Base-by-base conservation (phyloP, 2,888 invertebrate genomes). In the Stramonita haemastoma region DNA sequence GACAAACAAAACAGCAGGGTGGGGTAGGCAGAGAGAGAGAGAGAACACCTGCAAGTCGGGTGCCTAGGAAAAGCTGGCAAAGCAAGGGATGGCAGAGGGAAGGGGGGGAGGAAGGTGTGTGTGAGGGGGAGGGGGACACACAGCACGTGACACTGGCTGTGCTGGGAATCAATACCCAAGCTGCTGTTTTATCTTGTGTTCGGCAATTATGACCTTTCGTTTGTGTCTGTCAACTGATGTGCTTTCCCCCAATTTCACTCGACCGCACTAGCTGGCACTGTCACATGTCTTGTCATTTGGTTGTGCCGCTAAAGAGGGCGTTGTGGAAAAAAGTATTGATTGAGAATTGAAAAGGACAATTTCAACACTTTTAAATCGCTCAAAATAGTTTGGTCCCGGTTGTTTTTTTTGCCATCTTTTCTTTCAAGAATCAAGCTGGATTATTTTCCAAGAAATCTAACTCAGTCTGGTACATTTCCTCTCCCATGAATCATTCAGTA, bases 111-210 rank as follows among this genome's bases (percentile, higher is more conserved):
- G 46, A 46, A 46, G 84, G 84, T 84, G 77, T 77, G 77, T 46
- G 46, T 46, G 46, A 46, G 46, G 46, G 46, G 26, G 36, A 15
- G 73, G 46, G 46, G 46, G 87, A 32, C n/a, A 32, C n/a, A 32
- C 70, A 70, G 73, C 87, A 87, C 87, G 73, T 87, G 73, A 87
- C 60, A 22, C 13, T 19, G n/a, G 79, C 79, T 34, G 56, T n/a
- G 87, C 79, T 88, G 19, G 32, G 34, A 81, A 83, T 88, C 88
- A 88, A 88, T 88, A 88, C 36, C 36, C 88, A 88, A 83, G 83
- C 88, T 66, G 87, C 87, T 73, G 87, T 87, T 87, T 73, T 17
- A 32, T 73, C 46, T 46, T 73, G 11, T 22, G 86, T 86, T 86
- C 34, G 57, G 86, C 86, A 57, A 86, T 86, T 57, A 86, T 86